Evolutionary conservation across 2,888 invertebrate species (phyloP), one percentile per base, ranked within the genome.

Genomic region (Chamaedrilus cognettii): DNA sequence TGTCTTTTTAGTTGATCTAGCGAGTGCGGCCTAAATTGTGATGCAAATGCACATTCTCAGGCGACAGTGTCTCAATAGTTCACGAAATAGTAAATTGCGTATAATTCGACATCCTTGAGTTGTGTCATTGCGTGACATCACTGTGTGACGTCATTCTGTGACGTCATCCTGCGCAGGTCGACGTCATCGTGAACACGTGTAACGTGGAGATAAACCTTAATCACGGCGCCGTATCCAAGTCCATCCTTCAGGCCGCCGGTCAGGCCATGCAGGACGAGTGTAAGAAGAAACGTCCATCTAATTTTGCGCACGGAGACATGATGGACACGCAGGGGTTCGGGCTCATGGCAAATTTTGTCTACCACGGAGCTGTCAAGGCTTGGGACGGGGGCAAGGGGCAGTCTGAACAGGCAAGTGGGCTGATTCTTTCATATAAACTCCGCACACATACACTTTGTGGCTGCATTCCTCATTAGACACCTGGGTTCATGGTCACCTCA

Each of bases 161-260:
- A n/a, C n/a, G n/a, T n/a, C n/a, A n/a, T n/a, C n/a, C n/a, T n/a
- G n/a, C n/a, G n/a, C 70, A 80, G 80, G 75, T 73, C 58, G 78
- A 79, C 66, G 75, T 77, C 1, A 74, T 79, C 55, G 78, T 78
- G 2, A 76, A 76, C 49, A 74, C 77, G 19, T 71, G 75, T 15
- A 69, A 70, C n/a, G 66, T 70, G 1, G 74, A 70, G 11, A 65
- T 61, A n/a, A 51, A 61, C 26, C 31, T 61, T n/a, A 51, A 1
- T 11, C 31, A 50, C 26, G 61, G 61, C 5, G 51, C 50, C 51
- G 50, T 61, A 2, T 61, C 61, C n/a, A 61, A 28, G 3, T 51
- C 49, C 28, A 50, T 61, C 51, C 61, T 50, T n/a, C 51, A 61
- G 30, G 61, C 51, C 32, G 61, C 61, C 1, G 61, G 61, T n/a